A percentile compares a stretch with the other conserved stretches of the same genome.
These are phyloP conservation scores for Drosophila fuyamai DNA, from an alignment of 1,140 invertebrate species.

Conservation along the genomic window DNA sequence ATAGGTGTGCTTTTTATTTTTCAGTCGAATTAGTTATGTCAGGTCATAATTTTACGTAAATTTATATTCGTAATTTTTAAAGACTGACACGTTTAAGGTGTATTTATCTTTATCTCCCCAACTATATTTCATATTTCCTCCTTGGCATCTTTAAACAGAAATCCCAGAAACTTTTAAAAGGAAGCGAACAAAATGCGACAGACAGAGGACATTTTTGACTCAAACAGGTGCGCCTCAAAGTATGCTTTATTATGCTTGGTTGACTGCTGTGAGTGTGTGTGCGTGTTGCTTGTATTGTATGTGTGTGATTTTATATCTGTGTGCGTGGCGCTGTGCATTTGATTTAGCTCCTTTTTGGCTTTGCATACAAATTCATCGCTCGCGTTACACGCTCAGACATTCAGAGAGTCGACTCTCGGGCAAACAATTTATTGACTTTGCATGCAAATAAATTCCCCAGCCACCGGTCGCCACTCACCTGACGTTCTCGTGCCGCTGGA, in stretches of 20 bases:
- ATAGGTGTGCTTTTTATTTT: no score
- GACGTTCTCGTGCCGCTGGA: constrained; percentile 97
- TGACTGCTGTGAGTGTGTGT: constrained; percentile 32
- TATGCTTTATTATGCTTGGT: constrained; percentile 63
- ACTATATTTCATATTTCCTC: constrained; percentile 2
- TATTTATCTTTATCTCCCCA: not conserved
- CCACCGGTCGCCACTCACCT: constrained; percentile 88
- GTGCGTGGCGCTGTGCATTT: constrained; percentile 50
- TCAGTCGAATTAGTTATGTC: fast-evolving
- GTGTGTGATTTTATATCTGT: constrained; percentile 22
- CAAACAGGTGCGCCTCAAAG: constrained; percentile 73
- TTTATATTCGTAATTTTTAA: not conserved
- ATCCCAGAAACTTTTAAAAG: constrained; percentile 5
- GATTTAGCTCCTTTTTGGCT: constrained; percentile 55
- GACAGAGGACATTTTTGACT: constrained; percentile 29
- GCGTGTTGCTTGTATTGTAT: not conserved
- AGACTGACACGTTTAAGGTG: no score
- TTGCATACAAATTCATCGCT: constrained; percentile 74
- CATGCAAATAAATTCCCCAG: constrained; percentile 75
- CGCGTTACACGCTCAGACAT: constrained; percentile 53
- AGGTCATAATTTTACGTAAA: not conserved
- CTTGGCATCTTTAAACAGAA: constrained; percentile 12
- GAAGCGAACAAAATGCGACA: constrained; percentile 9
- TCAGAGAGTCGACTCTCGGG: constrained; percentile 34
- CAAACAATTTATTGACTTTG: constrained; percentile 75